phyloP scores from a whole-genome alignment of 2,888 invertebrate genomes.

The Melanophora roralis region DNA sequence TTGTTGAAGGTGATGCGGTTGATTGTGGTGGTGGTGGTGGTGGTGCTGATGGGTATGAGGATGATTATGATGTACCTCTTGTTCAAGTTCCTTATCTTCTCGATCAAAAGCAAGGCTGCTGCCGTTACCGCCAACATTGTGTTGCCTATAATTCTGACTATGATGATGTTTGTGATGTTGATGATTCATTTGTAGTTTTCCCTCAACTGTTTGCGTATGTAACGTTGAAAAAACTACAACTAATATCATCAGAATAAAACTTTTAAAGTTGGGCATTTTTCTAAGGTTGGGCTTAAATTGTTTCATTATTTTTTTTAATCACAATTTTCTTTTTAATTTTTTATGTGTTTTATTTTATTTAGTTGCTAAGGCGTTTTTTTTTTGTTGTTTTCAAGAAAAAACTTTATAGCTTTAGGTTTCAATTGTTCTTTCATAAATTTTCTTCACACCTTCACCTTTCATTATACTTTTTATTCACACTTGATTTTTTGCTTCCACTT shows the following conservation, averaged over 20 bases:
- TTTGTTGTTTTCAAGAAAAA: not conserved
- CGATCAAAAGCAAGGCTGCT: not conserved
- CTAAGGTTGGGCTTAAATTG: slow-evolving; percentile 52
- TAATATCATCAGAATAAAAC: slow-evolving; percentile 38
- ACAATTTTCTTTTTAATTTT: not conserved
- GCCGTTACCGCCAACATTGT: slow-evolving; percentile 7
- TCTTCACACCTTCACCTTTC: slow-evolving; percentile 56
- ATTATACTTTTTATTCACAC: slow-evolving; percentile 53
- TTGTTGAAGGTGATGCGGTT: slow-evolving; percentile 2
- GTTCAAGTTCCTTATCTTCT: not conserved
- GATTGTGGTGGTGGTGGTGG: slow-evolving; percentile 8
- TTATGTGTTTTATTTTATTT: not conserved
- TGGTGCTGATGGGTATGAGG: slow-evolving; percentile 30
- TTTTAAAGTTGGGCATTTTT: slow-evolving; percentile 56
- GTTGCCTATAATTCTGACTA: slow-evolving; percentile 35
- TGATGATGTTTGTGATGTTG: slow-evolving; percentile 30
- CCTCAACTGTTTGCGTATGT: slow-evolving; percentile 29
- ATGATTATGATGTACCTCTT: slow-evolving; percentile 16
- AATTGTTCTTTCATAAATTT: slow-evolving; percentile 31
- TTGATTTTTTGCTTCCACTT: slow-evolving; percentile 4
- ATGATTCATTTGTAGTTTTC: slow-evolving; percentile 41
- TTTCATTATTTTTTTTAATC: slow-evolving; percentile 20
- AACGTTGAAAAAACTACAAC: slow-evolving; percentile 31
- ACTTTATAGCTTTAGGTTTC: not conserved
- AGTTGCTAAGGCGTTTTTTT: not conserved